Conservation (phyloP, 2,113 vertebrate species). For the Phyllostomus discolor region DNA sequence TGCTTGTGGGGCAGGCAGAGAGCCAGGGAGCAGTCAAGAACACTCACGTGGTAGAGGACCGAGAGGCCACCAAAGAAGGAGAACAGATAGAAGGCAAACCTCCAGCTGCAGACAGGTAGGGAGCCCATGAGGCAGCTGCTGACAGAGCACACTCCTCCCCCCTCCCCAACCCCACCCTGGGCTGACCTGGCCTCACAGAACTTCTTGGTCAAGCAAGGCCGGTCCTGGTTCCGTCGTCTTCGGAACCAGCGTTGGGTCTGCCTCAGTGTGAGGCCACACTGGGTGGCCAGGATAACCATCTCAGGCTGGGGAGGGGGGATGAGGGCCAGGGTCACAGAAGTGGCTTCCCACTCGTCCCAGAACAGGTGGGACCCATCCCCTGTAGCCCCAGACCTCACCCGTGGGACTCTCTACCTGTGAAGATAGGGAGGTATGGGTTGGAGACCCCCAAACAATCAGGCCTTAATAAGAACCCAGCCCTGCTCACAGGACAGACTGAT, state of each 20-base stretch:
- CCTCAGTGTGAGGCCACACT: slow-evolving; percentile 82
- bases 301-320: slow-evolving; percentile 52
- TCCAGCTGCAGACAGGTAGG: slow-evolving; percentile 85
- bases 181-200: slow-evolving; percentile 94
- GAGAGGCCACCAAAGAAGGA: slow-evolving; percentile 83
- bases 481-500: not conserved
- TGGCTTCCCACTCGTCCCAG: not conserved
- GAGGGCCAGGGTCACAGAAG: not conserved
- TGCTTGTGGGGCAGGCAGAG: not conserved
- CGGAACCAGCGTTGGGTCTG: slow-evolving; percentile 91
- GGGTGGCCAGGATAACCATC: slow-evolving; percentile 78
- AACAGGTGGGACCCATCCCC: not conserved
- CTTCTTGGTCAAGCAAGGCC: slow-evolving; percentile 88
- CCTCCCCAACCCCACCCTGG: not conserved
- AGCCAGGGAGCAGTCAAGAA: not conserved
- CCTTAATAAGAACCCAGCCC: not conserved
- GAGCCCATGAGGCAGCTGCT: not conserved
- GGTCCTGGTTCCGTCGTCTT: slow-evolving; percentile 85
- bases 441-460: not conserved
- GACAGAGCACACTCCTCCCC: rapidly evolving
- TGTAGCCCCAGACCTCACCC: not conserved
- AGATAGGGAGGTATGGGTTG: not conserved
- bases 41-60: slow-evolving; percentile 90
- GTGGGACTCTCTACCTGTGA: not conserved
- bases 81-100: slow-evolving; percentile 87